Evolutionary conservation across 2,113 vertebrate genomes (phyloP).

Genomic region (Pogona vitticeps): DNA sequence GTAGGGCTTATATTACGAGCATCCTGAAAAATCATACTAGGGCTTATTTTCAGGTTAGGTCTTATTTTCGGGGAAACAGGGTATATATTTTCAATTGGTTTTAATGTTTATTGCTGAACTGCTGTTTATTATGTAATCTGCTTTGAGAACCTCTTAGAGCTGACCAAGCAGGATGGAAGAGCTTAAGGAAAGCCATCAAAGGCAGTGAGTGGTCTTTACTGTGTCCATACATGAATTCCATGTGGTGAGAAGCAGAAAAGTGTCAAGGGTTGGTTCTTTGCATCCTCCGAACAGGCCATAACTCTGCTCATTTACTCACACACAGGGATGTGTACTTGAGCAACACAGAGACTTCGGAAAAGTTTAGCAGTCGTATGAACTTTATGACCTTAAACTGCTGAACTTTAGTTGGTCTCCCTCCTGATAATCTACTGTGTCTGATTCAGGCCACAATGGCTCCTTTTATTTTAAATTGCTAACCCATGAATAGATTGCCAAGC

Average conservation of each 20-base stretch:
- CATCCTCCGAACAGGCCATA: constrained; percentile 28
- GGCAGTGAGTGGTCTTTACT: background rate
- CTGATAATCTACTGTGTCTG: background rate
- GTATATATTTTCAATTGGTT: too few species aligned
- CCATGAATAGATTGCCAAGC: background rate
- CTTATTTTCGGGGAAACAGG: too few species aligned
- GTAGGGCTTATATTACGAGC: too few species aligned
- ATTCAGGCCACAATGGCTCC: constrained; percentile 1
- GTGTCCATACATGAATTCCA: background rate
- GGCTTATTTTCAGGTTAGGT: too few species aligned
- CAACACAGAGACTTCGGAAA: constrained; percentile 30
- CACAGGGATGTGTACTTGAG: constrained; percentile 5
- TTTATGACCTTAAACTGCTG: constrained; percentile 4
- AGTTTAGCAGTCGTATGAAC: constrained; percentile 33
- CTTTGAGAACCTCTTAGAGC: background rate
- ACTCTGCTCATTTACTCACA: constrained; percentile 18
- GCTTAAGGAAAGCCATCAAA: background rate
- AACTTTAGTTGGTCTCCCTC: constrained; percentile 28
- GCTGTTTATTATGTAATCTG: background rate
- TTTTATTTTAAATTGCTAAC: constrained; percentile 31
- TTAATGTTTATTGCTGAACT: background rate
- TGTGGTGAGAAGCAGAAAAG: background rate
- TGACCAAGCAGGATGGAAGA: background rate
- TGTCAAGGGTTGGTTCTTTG: background rate
- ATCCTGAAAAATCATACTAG: too few species aligned